These are phyloP conservation scores for Drosophila rufa DNA, from an alignment of 1,140 invertebrate genomes.

Conservation along the genomic window DNA sequence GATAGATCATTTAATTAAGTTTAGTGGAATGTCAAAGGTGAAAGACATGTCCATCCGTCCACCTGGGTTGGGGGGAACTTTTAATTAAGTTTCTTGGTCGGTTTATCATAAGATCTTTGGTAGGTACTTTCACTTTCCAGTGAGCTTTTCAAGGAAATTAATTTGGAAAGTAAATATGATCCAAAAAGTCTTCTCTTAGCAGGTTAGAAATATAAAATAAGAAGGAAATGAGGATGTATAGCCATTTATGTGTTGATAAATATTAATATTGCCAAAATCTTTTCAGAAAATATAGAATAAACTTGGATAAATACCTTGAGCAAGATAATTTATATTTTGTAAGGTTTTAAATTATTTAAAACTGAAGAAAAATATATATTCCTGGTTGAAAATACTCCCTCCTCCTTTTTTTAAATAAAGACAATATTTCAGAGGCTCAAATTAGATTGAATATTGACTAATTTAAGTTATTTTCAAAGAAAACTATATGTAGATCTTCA, in stretches of 20 bases:
- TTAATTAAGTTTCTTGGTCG: constrained; percentile 23
- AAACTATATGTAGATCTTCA: too few species aligned
- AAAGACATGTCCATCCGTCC: constrained; percentile 14
- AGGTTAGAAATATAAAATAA: not conserved
- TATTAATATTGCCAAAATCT: not conserved
- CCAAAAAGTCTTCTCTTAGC: not conserved
- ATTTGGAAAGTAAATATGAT: not conserved
- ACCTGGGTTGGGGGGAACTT: not conserved
- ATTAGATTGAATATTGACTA: too few species aligned
- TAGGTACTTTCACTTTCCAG: constrained; percentile 15
- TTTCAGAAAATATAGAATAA: not conserved
- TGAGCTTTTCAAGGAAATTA: not conserved
- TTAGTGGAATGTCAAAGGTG: constrained; percentile 37
- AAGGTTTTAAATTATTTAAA: too few species aligned
- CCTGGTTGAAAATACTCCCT: too few species aligned
- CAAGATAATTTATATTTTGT: too few species aligned
- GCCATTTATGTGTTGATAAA: not conserved
- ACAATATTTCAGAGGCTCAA: too few species aligned
- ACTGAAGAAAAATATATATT: too few species aligned
- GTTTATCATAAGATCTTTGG: constrained; percentile 16
- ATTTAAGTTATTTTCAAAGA: too few species aligned
- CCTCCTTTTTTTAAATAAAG: too few species aligned
- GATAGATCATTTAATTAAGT: constrained; percentile 44
- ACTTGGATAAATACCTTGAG: too few species aligned
- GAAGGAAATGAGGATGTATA: not conserved